Evolutionary conservation across 1,140 invertebrate species (phyloP).

Genomic region (Cydia fagiglandana): DNA sequence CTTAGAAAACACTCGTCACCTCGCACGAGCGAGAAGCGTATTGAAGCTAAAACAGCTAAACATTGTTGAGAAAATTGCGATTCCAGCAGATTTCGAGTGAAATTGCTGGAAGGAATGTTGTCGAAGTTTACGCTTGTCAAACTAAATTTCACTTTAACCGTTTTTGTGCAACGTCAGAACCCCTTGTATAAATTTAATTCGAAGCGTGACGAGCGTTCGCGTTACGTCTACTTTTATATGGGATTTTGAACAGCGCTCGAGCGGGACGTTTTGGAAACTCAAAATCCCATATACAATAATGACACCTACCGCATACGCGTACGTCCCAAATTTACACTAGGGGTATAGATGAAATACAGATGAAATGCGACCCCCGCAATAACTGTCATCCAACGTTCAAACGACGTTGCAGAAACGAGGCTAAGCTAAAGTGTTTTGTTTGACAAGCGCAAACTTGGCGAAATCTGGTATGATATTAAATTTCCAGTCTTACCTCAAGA

Average conservation of each 20-base stretch:
- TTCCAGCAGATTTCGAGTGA: not conserved
- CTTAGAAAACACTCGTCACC: not conserved
- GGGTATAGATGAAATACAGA: too few relatives aligned
- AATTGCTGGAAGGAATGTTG: not conserved
- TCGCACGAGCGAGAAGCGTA: not conserved
- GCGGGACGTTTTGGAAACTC: too few relatives aligned
- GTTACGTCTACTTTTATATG: too few relatives aligned
- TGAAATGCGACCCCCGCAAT: not conserved
- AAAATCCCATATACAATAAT: too few relatives aligned
- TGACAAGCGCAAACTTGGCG: not conserved
- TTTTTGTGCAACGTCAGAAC: too few relatives aligned
- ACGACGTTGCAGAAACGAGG: not conserved
- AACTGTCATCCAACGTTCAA: not conserved
- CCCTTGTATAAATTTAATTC: too few relatives aligned
- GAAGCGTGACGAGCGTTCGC: too few relatives aligned
- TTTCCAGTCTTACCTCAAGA: conserved; percentile 1
- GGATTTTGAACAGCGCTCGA: too few relatives aligned
- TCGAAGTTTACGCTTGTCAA: not conserved
- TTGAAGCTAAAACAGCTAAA: not conserved
- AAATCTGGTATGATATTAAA: not conserved
- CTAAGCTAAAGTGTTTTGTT: not conserved
- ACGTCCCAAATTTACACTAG: too few relatives aligned
- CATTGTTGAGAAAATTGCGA: not conserved
- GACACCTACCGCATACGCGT: too few relatives aligned
- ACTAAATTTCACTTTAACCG: not conserved